Evolutionary conservation across 2,888 invertebrate genomes (phyloP).

Genomic region (Megaustenia siamemsis): DNA sequence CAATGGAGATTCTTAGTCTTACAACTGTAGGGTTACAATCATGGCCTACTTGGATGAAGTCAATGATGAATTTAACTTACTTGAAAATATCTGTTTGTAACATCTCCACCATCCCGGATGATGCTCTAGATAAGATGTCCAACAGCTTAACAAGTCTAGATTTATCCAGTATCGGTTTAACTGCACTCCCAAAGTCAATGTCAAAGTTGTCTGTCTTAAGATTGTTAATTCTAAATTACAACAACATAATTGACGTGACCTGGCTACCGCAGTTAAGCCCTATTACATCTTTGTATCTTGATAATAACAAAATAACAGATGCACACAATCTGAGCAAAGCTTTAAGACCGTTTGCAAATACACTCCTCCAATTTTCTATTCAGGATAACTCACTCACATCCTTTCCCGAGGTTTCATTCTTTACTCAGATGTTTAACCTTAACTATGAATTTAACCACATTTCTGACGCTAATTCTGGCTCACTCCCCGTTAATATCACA

Average conservation of each 20-base stretch:
- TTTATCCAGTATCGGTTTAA: background rate
- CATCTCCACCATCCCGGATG: background rate
- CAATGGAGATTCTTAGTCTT: background rate
- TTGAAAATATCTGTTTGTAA: background rate
- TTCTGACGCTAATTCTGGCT: background rate
- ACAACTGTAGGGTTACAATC: background rate
- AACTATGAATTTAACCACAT: background rate
- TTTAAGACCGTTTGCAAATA: background rate
- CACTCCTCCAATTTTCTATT: background rate
- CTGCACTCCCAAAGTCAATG: background rate
- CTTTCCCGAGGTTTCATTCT: background rate
- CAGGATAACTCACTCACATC: background rate
- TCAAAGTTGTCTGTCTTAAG: background rate
- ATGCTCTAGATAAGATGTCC: background rate
- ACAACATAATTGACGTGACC: background rate
- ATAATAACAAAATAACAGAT: background rate
- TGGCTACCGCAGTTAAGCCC: background rate
- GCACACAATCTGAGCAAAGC: background rate
- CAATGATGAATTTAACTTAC: background rate
- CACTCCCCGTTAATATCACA: background rate
- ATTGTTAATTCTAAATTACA: background rate
- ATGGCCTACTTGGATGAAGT: conserved; percentile 21
- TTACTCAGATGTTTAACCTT: background rate
- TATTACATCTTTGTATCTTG: background rate
- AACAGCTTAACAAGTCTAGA: background rate